These are phyloP conservation scores for Thysanoteuthis rhombus DNA, from an alignment of 2,888 invertebrate species.

Conservation along the genomic window DNA sequence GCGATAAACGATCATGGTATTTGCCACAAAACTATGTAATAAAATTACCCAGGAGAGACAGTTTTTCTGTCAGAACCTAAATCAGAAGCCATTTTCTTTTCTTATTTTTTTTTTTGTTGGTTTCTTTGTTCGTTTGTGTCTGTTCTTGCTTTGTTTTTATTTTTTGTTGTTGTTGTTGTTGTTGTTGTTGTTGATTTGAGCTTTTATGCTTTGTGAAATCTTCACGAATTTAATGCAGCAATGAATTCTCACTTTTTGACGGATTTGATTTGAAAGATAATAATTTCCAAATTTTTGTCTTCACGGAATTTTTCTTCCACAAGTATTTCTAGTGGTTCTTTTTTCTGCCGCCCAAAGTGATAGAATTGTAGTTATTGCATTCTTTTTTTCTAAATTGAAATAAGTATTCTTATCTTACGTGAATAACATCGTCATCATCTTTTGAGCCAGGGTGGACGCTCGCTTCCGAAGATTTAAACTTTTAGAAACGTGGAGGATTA, in stretches of 20 bases:
- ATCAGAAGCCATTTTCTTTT: neutral
- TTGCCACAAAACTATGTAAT: neutral
- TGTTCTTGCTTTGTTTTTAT: neutral
- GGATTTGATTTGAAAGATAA: neutral
- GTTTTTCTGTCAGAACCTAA: neutral
- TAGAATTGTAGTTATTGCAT: too few species aligned
- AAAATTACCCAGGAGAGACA: neutral
- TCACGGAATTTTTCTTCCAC: neutral
- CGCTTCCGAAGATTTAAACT: too few species aligned
- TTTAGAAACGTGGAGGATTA: too few species aligned
- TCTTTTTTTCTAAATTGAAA: too few species aligned
- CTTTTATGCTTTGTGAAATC: neutral
- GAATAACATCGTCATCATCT: too few species aligned
- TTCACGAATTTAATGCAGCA: neutral
- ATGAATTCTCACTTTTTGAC: neutral
- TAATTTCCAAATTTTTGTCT: neutral
- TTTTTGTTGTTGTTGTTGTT: neutral
- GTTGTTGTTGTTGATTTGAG: neutral
- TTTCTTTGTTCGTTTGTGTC: neutral
- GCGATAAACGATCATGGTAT: neutral
- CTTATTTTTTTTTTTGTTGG: neutral
- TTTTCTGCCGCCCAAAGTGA: too few species aligned
- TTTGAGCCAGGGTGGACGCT: too few species aligned
- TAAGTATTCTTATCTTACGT: too few species aligned
- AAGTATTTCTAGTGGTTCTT: neutral